A percentile compares a stretch with the other conserved stretches of the same genome.
Evolutionary conservation across 2,113 vertebrate species (phyloP).

Genomic region (Prietella phreatophila): DNA sequence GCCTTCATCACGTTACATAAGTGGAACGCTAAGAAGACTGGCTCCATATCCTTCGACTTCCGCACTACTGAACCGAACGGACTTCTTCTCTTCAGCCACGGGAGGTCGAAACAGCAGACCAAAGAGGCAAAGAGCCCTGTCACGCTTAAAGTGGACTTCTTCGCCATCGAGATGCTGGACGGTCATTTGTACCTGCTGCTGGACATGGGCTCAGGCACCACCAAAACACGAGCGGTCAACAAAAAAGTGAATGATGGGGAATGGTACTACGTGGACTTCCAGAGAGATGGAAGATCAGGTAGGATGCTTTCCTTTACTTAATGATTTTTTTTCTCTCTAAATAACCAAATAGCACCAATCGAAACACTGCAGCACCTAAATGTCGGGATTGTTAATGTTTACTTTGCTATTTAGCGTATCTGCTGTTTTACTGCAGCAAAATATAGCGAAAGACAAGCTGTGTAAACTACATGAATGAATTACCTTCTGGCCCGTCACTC

Average conservation of each 20-base stretch:
- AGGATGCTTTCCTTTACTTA: conserved; percentile 45
- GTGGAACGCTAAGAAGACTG: conserved; percentile 98
- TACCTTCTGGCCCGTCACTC: background rate
- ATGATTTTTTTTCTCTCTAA: background rate
- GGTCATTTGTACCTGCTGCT: conserved; percentile 92
- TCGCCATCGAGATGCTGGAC: conserved; percentile 97
- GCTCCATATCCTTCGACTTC: conserved; percentile 98
- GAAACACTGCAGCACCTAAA: background rate
- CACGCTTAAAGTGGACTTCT: conserved; percentile 94
- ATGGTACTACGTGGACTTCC: conserved; percentile 99
- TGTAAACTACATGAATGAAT: too few relatives aligned
- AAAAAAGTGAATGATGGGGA: conserved; percentile 98
- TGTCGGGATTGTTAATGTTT: background rate
- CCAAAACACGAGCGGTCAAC: conserved; percentile 90
- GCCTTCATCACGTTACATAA: conserved; percentile 93
- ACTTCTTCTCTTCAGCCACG: conserved; percentile 94
- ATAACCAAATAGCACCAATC: background rate
- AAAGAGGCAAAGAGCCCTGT: conserved; percentile 91
- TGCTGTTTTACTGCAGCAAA: background rate
- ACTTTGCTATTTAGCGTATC: background rate
- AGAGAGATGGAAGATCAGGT: conserved; percentile 95
- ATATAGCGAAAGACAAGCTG: background rate
- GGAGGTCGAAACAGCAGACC: conserved; percentile 88
- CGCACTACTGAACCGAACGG: conserved; percentile 97
- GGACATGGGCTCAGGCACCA: conserved; percentile 98